phyloP scores from a whole-genome alignment of 2,888 invertebrate genomes.

The Biston betularia region DNA sequence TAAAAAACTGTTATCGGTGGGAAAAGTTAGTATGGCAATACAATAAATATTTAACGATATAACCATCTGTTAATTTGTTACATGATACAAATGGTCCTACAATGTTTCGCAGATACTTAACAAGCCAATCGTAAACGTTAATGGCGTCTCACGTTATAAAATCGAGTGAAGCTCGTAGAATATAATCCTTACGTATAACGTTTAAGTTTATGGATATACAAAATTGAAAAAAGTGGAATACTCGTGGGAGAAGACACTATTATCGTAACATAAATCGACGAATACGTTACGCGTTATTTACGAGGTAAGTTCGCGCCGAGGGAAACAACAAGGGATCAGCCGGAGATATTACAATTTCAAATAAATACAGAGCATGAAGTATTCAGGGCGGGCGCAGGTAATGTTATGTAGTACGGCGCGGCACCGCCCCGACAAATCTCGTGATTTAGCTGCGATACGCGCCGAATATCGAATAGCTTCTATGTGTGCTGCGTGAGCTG shows the following conservation, averaged over 20 bases:
- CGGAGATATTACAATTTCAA: constrained; percentile 84
- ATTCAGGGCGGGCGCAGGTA: constrained; percentile 82
- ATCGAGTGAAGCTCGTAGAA: constrained; percentile 22
- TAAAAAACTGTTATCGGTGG: constrained; percentile 3
- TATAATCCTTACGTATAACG: constrained; percentile 27
- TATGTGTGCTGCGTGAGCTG: constrained; percentile 81
- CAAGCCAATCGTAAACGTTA: constrained; percentile 18
- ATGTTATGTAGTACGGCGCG: constrained; percentile 80
- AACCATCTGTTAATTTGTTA: constrained; percentile 15
- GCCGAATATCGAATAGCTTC: constrained; percentile 80
- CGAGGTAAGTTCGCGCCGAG: constrained; percentile 74
- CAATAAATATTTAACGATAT: constrained; percentile 14
- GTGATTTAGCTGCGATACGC: constrained; percentile 84
- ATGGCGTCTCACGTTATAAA: constrained; percentile 21
- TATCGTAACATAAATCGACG: constrained; percentile 75
- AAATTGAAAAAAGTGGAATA: constrained; percentile 51
- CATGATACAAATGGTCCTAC: constrained; percentile 11
- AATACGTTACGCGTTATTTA: constrained; percentile 80
- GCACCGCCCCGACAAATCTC: constrained; percentile 83
- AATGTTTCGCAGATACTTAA: constrained; percentile 22
- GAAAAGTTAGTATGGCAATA: constrained; percentile 20
- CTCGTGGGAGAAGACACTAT: constrained; percentile 67
- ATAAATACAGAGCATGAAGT: constrained; percentile 84
- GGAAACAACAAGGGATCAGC: constrained; percentile 80
- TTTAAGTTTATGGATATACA: constrained; percentile 30